Conservation (phyloP, 2,888 invertebrate genomes). For the Carterocephalus palaemon region DNA sequence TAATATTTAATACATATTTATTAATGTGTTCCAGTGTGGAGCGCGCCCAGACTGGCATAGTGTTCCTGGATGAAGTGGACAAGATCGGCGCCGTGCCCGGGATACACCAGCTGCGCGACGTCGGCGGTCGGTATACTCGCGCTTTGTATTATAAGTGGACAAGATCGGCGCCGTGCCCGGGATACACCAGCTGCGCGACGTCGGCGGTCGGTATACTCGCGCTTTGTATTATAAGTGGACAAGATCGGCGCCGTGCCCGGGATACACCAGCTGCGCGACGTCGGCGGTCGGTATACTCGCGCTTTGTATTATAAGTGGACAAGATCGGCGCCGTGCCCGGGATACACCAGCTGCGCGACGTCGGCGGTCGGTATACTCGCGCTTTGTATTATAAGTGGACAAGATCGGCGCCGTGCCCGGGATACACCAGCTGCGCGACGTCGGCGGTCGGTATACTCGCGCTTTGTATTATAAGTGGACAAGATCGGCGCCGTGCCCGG, state of each 20-base stretch:
- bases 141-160: too few relatives aligned
- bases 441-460: too few relatives aligned
- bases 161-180: constrained; percentile 99
- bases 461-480: too few relatives aligned
- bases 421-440: too few relatives aligned
- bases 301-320: too few relatives aligned
- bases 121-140: constrained; percentile 84
- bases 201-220: constrained; percentile 84
- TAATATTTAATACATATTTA: background rate
- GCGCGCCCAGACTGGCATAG: constrained; percentile 98
- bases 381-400: too few relatives aligned
- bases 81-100: constrained; percentile 99
- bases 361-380: constrained; percentile 84
- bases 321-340: constrained; percentile 99
- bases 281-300: constrained; percentile 84
- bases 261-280: constrained; percentile 92
- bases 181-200: constrained; percentile 92
- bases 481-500: too few relatives aligned
- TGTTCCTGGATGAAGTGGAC: constrained; percentile 99
- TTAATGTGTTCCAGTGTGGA: constrained; percentile 87
- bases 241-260: constrained; percentile 99
- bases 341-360: constrained; percentile 92
- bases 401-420: too few relatives aligned
- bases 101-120: constrained; percentile 92
- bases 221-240: too few relatives aligned